A percentile compares a stretch with the other conserved stretches of the same genome.
phyloP scores from a whole-genome alignment of 2,888 invertebrate genomes.

The Latheticus oryzae region DNA sequence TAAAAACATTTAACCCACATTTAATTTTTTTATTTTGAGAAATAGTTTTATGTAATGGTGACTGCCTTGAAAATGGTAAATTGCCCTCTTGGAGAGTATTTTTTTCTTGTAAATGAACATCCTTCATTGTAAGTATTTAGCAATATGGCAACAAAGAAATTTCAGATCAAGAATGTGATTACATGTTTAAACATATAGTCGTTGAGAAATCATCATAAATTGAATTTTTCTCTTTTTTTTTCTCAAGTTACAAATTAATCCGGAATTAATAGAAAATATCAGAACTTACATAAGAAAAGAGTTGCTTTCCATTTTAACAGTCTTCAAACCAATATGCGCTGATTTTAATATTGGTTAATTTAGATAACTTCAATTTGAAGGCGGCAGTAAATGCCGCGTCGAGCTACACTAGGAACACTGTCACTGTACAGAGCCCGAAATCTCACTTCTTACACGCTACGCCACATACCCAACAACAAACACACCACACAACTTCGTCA shows the following conservation, averaged over 20 bases:
- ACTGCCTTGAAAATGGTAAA: not conserved
- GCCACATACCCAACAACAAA: slow-evolving; percentile 43
- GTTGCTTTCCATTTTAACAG: slow-evolving; percentile 28
- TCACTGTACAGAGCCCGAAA: slow-evolving; percentile 38
- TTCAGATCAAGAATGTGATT: no score
- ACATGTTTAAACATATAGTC: slow-evolving; percentile 33
- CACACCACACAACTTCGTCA: slow-evolving; percentile 38
- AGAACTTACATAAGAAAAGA: slow-evolving; percentile 34
- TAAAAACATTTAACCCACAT: slow-evolving; percentile 19
- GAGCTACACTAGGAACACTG: slow-evolving; percentile 37
- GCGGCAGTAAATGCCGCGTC: slow-evolving; percentile 23
- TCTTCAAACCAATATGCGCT: slow-evolving; percentile 9
- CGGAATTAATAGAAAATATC: slow-evolving; percentile 11
- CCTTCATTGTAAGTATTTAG: no score
- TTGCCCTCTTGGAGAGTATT: slow-evolving; percentile 4
- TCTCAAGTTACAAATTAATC: slow-evolving; percentile 1
- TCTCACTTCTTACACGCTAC: slow-evolving; percentile 36
- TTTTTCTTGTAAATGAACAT: no score
- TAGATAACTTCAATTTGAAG: slow-evolving; percentile 21
- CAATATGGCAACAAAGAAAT: no score
- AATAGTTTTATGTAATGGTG: slow-evolving; percentile 3
- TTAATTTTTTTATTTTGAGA: no score
- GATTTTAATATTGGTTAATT: slow-evolving; percentile 4
- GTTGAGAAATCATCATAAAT: not conserved
- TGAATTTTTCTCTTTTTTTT: slow-evolving; percentile 19